phyloP scores from a whole-genome alignment of 2,888 invertebrate genomes.

The Drosophila subsilvestris region DNA sequence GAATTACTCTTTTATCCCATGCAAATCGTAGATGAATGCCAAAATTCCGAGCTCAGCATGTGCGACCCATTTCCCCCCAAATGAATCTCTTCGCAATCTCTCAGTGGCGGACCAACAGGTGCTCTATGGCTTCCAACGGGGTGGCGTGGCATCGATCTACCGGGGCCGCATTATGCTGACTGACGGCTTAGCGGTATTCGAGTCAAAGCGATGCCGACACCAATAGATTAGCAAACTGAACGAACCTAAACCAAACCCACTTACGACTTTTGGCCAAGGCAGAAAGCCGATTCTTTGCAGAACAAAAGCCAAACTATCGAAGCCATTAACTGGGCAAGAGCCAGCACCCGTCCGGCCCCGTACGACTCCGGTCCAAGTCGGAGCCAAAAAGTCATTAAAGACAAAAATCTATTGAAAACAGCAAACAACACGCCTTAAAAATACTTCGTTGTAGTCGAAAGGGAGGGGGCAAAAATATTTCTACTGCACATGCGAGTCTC shows the following conservation, averaged over 20 bases:
- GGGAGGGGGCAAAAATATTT: conserved; percentile 40
- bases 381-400: conserved; percentile 69
- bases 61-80: conserved; percentile 33
- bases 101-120: conserved; percentile 18
- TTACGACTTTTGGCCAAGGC: conserved; percentile 37
- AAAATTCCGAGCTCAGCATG: conserved; percentile 30
- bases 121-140: conserved; percentile 1
- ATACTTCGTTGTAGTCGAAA: conserved; percentile 24
- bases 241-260: conserved; percentile 28
- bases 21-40: conserved; percentile 21
- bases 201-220: conserved; percentile 41
- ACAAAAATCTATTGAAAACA: conserved; percentile 71
- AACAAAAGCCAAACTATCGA: conserved; percentile 63
- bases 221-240: conserved; percentile 22
- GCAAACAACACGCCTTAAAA: conserved; percentile 67
- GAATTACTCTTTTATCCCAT: conserved; percentile 6
- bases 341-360: conserved; percentile 15
- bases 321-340: conserved; percentile 56
- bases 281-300: conserved; percentile 52
- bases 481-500: conserved; percentile 29
- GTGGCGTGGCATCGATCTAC: conserved; percentile 24
- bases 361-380: conserved; percentile 9
- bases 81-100: conserved; percentile 6
- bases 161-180: conserved; percentile 40
- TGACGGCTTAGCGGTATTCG: conserved; percentile 35